Evolutionary conservation across 2,888 invertebrate genomes (phyloP).

Genomic region (Unio delphinus): DNA sequence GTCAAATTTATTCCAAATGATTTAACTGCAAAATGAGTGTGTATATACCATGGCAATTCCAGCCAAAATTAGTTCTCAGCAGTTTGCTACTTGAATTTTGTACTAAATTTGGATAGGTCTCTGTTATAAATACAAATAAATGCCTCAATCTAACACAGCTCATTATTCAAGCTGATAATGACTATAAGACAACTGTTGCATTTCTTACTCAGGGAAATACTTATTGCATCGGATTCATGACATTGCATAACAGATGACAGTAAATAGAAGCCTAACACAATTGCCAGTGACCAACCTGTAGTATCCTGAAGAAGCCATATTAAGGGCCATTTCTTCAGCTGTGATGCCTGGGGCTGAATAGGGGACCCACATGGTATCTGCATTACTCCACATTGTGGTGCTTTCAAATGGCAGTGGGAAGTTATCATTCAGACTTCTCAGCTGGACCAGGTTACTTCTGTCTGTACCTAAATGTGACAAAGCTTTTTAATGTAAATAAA

Average conservation of each 20-base stretch:
- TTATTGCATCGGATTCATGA: too few relatives aligned
- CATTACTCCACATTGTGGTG: slow-evolving; percentile 61
- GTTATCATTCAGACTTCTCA: slow-evolving; percentile 59
- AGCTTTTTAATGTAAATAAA: background rate
- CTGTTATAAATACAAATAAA: too few relatives aligned
- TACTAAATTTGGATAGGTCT: too few relatives aligned
- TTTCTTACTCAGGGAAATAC: background rate
- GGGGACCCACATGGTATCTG: slow-evolving; percentile 61
- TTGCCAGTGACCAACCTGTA: slow-evolving; percentile 51
- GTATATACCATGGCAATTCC: too few relatives aligned
- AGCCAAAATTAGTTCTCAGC: too few relatives aligned
- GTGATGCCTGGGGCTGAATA: slow-evolving; percentile 47
- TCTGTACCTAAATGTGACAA: slow-evolving; percentile 61
- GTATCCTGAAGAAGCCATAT: slow-evolving; percentile 68
- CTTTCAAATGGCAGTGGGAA: slow-evolving; percentile 66
- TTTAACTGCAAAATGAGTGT: too few relatives aligned
- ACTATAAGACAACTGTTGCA: background rate
- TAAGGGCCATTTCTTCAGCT: slow-evolving; percentile 61
- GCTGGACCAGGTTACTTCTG: slow-evolving; percentile 66
- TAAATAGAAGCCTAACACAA: background rate
- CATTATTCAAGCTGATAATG: background rate
- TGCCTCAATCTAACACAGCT: background rate
- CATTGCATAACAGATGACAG: background rate
- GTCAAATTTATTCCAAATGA: too few relatives aligned
- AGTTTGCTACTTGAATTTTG: too few relatives aligned